These are phyloP conservation scores for Scaptomyza tumidula DNA, from an alignment of 2,888 invertebrate species.

Conservation along the genomic window DNA sequence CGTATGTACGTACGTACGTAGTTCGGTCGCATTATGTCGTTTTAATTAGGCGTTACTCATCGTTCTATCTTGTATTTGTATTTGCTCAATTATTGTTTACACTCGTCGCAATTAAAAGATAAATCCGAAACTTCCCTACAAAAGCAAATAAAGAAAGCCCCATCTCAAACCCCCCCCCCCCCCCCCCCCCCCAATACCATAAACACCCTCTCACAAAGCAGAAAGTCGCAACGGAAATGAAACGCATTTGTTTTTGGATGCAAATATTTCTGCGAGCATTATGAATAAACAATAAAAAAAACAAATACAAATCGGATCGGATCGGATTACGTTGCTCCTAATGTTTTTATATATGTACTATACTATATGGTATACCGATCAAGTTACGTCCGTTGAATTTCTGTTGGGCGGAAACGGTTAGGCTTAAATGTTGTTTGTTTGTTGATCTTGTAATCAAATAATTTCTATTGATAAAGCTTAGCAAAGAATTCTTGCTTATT, in stretches of 20 bases:
- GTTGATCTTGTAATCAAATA: background rate
- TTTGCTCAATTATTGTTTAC: slow-evolving; percentile 29
- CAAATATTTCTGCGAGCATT: background rate
- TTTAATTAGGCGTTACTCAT: slow-evolving; percentile 53
- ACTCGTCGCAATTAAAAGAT: slow-evolving; percentile 48
- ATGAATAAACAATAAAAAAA: slow-evolving; percentile 13
- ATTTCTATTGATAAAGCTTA: background rate
- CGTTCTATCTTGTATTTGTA: slow-evolving; percentile 9
- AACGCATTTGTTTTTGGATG: background rate
- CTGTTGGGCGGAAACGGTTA: too few species aligned
- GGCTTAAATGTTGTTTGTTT: background rate
- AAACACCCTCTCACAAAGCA: background rate
- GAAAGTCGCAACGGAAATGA: background rate
- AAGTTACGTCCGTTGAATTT: background rate
- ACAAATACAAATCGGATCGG: slow-evolving; percentile 17
- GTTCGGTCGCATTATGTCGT: slow-evolving; percentile 39
- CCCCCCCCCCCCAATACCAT: background rate
- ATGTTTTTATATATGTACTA: background rate
- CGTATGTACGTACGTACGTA: slow-evolving; percentile 21
- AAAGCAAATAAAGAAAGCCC: background rate
- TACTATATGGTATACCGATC: background rate
- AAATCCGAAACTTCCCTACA: slow-evolving; percentile 28
- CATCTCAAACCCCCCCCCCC: background rate
- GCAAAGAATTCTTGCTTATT: too few species aligned
- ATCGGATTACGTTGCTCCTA: slow-evolving; percentile 4